Conservation (phyloP, 2,888 invertebrate species). For the Drosophila kokeensis region DNA sequence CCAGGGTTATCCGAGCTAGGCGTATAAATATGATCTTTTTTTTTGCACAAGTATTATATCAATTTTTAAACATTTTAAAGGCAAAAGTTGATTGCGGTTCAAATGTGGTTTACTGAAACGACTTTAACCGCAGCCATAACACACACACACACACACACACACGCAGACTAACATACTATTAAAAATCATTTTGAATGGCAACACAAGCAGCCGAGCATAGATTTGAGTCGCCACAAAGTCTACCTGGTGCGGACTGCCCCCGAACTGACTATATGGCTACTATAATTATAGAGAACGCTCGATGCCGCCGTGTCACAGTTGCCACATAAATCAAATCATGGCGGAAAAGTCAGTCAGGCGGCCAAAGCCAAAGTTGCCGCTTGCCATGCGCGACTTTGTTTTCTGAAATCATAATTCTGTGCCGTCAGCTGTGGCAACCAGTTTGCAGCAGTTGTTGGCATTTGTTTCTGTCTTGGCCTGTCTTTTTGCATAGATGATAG, state of each 20-base stretch:
- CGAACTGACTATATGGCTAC: constrained; percentile 24
- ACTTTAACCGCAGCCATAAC: constrained; percentile 16
- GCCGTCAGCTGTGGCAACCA: constrained; percentile 36
- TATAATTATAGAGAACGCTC: constrained; percentile 79
- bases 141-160: constrained; percentile 18
- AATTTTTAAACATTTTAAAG: constrained; percentile 14
- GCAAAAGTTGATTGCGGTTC: constrained; percentile 30
- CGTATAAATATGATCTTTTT: not conserved
- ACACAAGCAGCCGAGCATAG: constrained; percentile 11
- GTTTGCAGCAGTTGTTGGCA: constrained; percentile 39
- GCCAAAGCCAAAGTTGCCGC: constrained; percentile 46
- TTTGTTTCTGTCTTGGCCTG: constrained; percentile 1
- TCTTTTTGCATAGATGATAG: not conserved
- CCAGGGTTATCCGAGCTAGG: not conserved
- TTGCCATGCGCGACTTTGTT: constrained; percentile 74
- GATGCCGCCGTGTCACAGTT: constrained; percentile 76
- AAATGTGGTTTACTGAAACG: constrained; percentile 28
- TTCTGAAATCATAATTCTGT: constrained; percentile 74
- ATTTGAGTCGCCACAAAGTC: constrained; percentile 59
- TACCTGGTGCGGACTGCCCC: constrained; percentile 32
- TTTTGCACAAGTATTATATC: not conserved
- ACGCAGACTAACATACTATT: constrained; percentile 3
- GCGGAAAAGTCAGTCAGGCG: constrained; percentile 73
- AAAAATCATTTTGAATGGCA: constrained; percentile 15
- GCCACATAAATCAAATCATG: constrained; percentile 78